phyloP scores from a whole-genome alignment of 1,140 invertebrate genomes.

The Ceratoteleas bidentatus region DNA sequence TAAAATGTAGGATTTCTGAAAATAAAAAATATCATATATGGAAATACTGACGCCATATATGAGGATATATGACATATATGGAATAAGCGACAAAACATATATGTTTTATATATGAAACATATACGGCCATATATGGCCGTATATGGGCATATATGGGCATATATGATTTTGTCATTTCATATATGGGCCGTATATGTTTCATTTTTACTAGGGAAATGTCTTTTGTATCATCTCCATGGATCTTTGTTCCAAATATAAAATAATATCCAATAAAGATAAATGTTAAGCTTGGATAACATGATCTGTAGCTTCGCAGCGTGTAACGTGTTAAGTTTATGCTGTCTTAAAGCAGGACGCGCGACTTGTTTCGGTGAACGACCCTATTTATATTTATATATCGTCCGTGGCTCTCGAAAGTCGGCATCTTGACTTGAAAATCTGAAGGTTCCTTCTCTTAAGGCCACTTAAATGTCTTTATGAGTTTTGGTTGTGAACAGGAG shows the following conservation, averaged over 20 bases:
- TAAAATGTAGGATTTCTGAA: no score
- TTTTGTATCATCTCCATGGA: constrained; percentile 17
- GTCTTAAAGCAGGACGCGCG: constrained; percentile 61
- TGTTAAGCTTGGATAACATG: constrained; percentile 58
- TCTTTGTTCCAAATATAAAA: constrained; percentile 61
- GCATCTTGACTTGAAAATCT: constrained; percentile 70
- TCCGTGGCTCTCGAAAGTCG: constrained; percentile 62
- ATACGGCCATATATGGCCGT: no score
- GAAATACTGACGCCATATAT: no score
- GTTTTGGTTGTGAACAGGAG: constrained; percentile 77
- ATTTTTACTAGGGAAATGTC: no score
- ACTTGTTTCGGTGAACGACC: constrained; percentile 69
- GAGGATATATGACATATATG: no score
- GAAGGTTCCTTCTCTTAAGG: constrained; percentile 66
- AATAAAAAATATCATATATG: no score
- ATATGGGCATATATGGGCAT: no score
- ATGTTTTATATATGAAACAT: no score
- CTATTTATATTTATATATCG: constrained; percentile 67
- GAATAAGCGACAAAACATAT: no score
- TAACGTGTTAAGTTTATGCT: constrained; percentile 67
- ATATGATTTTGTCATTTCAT: no score
- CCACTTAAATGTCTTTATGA: constrained; percentile 78
- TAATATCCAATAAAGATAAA: constrained; percentile 65
- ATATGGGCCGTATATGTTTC: no score
- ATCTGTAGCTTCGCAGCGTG: constrained; percentile 62